These are phyloP conservation scores for Malthinus seriepunctatus DNA, from an alignment of 2,888 invertebrate genomes.

Conservation along the genomic window DNA sequence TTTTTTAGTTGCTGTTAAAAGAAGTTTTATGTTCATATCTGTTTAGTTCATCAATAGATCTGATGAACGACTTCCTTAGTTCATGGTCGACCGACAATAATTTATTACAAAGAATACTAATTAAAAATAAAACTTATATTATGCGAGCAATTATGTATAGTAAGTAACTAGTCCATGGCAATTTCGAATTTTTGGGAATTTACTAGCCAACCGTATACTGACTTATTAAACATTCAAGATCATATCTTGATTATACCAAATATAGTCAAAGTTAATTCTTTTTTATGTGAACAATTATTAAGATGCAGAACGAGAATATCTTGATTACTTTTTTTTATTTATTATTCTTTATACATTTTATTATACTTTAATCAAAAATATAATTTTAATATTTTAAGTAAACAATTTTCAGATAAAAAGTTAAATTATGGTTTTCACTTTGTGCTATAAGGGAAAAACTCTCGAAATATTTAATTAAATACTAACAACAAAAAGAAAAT, in stretches of 20 bases:
- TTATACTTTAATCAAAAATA: neutral
- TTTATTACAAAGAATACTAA: conserved; percentile 36
- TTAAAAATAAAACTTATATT: conserved; percentile 41
- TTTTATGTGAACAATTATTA: conserved; percentile 22
- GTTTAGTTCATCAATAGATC: conserved; percentile 34
- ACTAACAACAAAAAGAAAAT: no score
- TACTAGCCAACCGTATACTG: conserved; percentile 22
- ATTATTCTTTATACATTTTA: conserved; percentile 20
- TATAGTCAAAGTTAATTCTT: conserved; percentile 13
- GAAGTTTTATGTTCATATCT: conserved; percentile 26
- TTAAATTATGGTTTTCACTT: no score
- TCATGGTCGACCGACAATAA: conserved; percentile 35
- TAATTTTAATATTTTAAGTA: no score
- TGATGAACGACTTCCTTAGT: conserved; percentile 38
- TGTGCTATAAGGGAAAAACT: no score
- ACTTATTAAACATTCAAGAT: conserved; percentile 23
- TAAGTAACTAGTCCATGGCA: conserved; percentile 31
- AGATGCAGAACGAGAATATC: conserved; percentile 9
- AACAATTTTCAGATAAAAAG: no score
- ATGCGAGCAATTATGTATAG: conserved; percentile 32
- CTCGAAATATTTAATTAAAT: no score
- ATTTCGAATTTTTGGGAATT: conserved; percentile 32
- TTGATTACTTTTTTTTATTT: neutral
- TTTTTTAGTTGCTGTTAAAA: conserved; percentile 5
- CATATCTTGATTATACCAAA: conserved; percentile 23